These are phyloP conservation scores for Carlito syrichta DNA, from an alignment of 2,113 vertebrate genomes.

Conservation along the genomic window DNA sequence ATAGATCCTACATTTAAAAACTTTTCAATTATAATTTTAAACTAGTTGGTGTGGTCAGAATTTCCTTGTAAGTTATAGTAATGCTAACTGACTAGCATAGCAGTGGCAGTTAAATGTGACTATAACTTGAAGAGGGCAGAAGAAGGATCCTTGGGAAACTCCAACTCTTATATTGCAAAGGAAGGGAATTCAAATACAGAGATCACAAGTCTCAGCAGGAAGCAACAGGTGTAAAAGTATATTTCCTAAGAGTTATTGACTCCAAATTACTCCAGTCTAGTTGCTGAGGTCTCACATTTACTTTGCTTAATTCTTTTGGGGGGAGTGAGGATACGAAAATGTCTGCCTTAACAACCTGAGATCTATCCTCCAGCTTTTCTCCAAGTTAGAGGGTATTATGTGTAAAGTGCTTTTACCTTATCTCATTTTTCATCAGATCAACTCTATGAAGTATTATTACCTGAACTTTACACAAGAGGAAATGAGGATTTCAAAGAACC, in stretches of 20 bases:
- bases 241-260: not conserved
- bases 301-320: not conserved
- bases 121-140: not conserved
- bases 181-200: not conserved
- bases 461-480: not conserved
- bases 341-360: not conserved
- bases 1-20: not conserved
- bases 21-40: not conserved
- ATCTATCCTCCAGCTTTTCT: not conserved
- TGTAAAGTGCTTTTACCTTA: not conserved
- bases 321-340: not conserved
- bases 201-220: not conserved
- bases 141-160: not conserved
- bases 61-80: not conserved
- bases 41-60: not conserved
- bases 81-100: not conserved
- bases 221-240: not conserved
- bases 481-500: not conserved
- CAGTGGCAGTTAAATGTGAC: not conserved
- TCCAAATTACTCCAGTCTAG: not conserved
- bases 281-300: conserved; percentile 15
- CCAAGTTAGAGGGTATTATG: not conserved
- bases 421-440: not conserved
- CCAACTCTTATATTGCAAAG: not conserved
- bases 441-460: not conserved